These are phyloP conservation scores for Frankliniella intonsa DNA, from an alignment of 2,888 invertebrate species.

Conservation along the genomic window DNA sequence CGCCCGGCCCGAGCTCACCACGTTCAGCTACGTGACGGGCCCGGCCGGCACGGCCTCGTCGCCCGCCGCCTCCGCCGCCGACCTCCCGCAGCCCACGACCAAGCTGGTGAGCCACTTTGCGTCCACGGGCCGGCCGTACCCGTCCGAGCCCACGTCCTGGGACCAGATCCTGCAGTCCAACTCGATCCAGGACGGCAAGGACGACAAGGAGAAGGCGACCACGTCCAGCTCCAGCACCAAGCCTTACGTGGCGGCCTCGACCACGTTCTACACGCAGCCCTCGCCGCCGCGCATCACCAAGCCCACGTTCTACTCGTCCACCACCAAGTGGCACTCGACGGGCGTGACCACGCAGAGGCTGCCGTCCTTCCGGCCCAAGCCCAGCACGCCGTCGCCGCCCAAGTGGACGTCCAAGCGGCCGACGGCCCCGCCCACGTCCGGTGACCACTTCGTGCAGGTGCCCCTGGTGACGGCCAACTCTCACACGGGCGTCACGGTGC, in stretches of 20 bases:
- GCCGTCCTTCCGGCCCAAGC: conserved; percentile 37
- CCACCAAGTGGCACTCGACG: conserved; percentile 34
- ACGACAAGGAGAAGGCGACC: conserved; percentile 19
- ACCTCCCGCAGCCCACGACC: conserved; percentile 33
- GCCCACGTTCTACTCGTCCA: conserved; percentile 28
- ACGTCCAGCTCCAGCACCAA: neutral
- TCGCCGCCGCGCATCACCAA: conserved; percentile 15
- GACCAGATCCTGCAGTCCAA: conserved; percentile 20
- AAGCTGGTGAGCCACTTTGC: conserved; percentile 30
- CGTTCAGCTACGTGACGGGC: conserved; percentile 36
- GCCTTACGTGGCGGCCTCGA: conserved; percentile 7
- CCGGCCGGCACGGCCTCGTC: conserved; percentile 25
- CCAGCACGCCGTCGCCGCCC: conserved; percentile 43
- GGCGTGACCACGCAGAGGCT: conserved; percentile 31
- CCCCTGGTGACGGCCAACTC: conserved; percentile 44
- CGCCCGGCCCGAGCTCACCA: conserved; percentile 35
- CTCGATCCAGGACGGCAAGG: conserved; percentile 21
- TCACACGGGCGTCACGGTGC: conserved; percentile 44
- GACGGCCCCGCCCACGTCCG: neutral
- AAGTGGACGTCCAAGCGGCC: conserved; percentile 34
- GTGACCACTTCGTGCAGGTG: conserved; percentile 42
- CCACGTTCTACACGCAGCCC: conserved; percentile 14
- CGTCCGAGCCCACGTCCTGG: neutral
- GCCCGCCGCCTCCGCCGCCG: conserved; percentile 26
- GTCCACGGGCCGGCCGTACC: conserved; percentile 6